These are phyloP conservation scores for Gorsachius magnificus DNA, from an alignment of 2,797 vertebrate genomes.

Conservation along the genomic window DNA sequence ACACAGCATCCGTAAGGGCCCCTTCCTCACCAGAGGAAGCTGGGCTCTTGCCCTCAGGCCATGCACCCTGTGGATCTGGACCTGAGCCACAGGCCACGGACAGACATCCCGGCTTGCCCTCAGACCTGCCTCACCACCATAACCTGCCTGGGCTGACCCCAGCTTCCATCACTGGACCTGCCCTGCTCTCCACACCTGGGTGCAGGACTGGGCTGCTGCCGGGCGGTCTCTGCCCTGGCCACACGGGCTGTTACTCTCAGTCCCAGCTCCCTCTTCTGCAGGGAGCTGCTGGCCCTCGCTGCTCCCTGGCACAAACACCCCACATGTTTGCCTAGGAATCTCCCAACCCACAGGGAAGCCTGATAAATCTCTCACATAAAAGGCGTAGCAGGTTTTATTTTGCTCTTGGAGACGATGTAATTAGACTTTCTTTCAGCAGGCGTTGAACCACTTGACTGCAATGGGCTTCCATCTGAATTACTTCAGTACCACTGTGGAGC, in stretches of 20 bases:
- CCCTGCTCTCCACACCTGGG: background rate
- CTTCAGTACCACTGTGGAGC: background rate
- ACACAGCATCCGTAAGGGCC: background rate
- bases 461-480: background rate
- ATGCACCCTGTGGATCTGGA: background rate
- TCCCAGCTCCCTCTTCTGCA: background rate
- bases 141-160: background rate
- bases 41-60: background rate
- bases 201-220: background rate
- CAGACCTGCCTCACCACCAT: background rate
- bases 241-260: background rate
- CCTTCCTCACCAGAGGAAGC: background rate
- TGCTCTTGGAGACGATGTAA: background rate
- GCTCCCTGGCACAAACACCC: background rate
- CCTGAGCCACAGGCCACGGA: background rate
- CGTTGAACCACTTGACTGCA: background rate
- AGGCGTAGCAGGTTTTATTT: background rate
- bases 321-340: background rate
- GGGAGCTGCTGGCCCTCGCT: fast-evolving
- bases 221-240: background rate
- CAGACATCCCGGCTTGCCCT: background rate
- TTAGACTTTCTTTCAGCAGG: background rate
- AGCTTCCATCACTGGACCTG: background rate
- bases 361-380: background rate
- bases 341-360: background rate